Conservation (phyloP, 2,888 invertebrate genomes). For the Rhagonycha lutea region DNA sequence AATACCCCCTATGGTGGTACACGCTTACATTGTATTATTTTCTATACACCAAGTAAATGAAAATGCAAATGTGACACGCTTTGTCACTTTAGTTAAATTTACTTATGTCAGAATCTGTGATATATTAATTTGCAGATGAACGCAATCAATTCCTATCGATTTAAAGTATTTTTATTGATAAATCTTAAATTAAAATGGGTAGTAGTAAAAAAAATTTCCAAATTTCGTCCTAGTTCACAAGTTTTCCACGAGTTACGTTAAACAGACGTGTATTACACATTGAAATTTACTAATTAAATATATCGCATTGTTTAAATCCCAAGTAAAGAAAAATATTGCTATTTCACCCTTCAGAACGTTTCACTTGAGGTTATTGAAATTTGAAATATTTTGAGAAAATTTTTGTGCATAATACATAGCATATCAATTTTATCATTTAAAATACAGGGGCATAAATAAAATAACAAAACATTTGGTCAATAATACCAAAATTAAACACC, state of each 20-base stretch:
- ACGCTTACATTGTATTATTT: constrained; percentile 1
- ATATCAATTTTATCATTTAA: not conserved
- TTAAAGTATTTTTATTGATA: not conserved
- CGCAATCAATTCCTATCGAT: not conserved
- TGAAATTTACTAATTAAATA: no score
- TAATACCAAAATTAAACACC: constrained; percentile 45
- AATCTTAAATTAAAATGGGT: no score
- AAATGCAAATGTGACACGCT: constrained; percentile 30
- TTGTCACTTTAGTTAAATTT: constrained; percentile 18
- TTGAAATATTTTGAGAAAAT: not conserved
- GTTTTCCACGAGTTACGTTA: no score
- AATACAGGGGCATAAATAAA: constrained; percentile 2
- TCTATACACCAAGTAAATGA: not conserved
- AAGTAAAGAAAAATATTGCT: no score
- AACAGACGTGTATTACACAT: not conserved
- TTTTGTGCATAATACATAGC: not conserved
- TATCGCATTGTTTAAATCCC: not conserved
- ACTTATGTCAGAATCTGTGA: constrained; percentile 2
- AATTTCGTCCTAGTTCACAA: no score
- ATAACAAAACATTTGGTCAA: constrained; percentile 32
- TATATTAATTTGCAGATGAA: not conserved
- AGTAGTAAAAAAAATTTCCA: no score
- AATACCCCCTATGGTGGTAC: constrained; percentile 1
- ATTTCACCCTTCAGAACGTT: no score
- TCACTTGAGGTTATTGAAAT: no score